Conservation (phyloP, 2,113 vertebrate genomes). For the Amia ocellicauda region DNA sequence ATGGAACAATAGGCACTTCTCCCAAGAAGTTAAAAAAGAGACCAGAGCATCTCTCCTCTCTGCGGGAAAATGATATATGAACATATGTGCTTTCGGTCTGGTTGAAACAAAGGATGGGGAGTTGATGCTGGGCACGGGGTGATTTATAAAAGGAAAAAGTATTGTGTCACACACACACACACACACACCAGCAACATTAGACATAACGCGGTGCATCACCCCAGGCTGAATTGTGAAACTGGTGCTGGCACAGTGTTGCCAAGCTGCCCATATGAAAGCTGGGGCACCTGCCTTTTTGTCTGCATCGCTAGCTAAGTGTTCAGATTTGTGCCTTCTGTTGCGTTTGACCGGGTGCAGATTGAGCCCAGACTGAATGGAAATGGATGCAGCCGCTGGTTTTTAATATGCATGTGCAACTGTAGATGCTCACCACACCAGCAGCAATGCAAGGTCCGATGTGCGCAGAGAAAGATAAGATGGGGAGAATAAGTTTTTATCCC, state of each 20-base stretch:
- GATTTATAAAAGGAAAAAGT: no score
- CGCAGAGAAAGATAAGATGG: constrained; percentile 27
- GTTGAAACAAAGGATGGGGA: no score
- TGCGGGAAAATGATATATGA: no score
- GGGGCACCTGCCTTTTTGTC: not conserved
- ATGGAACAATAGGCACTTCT: no score
- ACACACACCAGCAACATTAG: no score
- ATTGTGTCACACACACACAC: no score
- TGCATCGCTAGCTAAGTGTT: not conserved
- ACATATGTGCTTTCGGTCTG: no score
- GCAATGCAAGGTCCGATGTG: constrained; percentile 1
- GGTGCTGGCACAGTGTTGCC: not conserved
- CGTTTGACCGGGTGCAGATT: constrained; percentile 49
- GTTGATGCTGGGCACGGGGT: no score
- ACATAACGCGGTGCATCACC: no score
- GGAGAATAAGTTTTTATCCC: constrained; percentile 16
- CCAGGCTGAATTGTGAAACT: not conserved
- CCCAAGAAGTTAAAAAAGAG: no score
- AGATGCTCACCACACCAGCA: constrained; percentile 36
- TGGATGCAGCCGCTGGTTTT: constrained; percentile 38
- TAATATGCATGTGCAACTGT: constrained; percentile 39
- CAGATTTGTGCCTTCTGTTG: constrained; percentile 44
- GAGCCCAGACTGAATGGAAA: constrained; percentile 37
- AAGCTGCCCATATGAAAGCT: not conserved
- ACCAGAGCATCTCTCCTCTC: no score